Evolutionary conservation across 2,113 vertebrate species (phyloP).

Genomic region (Picathartes gymnocephalus): DNA sequence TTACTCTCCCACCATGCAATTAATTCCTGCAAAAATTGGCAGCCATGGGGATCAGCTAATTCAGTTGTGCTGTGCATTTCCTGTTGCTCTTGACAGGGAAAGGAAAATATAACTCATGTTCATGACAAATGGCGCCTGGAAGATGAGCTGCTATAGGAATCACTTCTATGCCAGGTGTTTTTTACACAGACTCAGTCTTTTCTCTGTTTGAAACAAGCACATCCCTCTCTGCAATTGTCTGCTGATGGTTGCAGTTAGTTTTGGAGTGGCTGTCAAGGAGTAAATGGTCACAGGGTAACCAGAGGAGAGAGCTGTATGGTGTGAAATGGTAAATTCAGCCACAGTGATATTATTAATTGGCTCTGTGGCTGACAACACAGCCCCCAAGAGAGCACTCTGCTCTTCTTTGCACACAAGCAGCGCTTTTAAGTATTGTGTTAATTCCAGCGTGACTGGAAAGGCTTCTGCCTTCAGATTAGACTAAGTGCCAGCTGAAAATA

Average conservation of each 20-base stretch:
- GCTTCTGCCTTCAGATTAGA: not conserved
- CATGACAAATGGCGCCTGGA: not conserved
- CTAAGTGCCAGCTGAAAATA: not conserved
- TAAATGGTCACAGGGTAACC: not conserved
- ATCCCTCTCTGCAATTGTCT: not conserved
- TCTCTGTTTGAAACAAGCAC: not conserved
- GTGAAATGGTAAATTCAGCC: not conserved
- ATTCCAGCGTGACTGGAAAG: not conserved
- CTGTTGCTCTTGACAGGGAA: not conserved
- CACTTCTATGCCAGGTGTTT: not conserved
- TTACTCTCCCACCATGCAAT: not conserved
- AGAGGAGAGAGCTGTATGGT: not conserved
- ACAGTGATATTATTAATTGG: not conserved
- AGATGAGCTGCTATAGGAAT: not conserved
- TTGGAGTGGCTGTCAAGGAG: not conserved
- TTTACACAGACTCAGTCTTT: not conserved
- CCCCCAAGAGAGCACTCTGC: not conserved
- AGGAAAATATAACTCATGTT: not conserved
- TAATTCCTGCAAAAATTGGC: not conserved
- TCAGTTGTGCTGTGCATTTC: not conserved
- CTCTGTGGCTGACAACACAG: not conserved
- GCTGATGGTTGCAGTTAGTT: not conserved
- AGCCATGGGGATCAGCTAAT: not conserved
- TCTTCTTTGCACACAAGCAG: not conserved
- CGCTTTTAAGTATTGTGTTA: not conserved